Base-by-base conservation (phyloP, 2,888 invertebrate genomes). In the Aphelenchoides bicaudatus region DNA sequence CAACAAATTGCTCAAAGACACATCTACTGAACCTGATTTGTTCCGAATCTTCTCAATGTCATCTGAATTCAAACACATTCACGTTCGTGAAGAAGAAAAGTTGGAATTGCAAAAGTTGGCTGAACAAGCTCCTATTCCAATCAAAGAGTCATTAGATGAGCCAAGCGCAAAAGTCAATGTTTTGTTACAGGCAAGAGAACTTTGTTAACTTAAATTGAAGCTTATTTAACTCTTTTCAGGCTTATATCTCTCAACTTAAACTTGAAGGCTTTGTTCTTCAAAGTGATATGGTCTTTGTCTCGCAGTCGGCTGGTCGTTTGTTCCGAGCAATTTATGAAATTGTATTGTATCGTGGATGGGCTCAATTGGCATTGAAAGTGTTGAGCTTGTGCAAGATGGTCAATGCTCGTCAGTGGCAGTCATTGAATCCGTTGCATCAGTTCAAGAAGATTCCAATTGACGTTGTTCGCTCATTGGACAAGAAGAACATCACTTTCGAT, bases 221-320 rank as follows among this genome's bases (percentile, higher is more conserved):
- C 66, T 43, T 63, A 79, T 79, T 93, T 28, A 94, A 94, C 39
- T 23, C 6, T 27, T 57, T 68, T 52, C 94, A 98, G 81, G 93
- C 96, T 0, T 98, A 94, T 82, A 96, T 99, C 65, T 98, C 96
- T 0, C 94, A 96, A 80, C 82, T 99, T 69, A 96, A 94, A 81
- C 83, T 99, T 56, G 98, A 99, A 78, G 96, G 98, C 0, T 96
- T 99, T 80, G 94, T 96, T 0, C 83, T 98, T 1, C 94, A 96
- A 90, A 90, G 93, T 0, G 98, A 98, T 80, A 98, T 98, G 96
- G 92, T 96, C 2, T 99, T 91, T 79, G 90, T 98, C 0, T 94
- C 96, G 0, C 98, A 99, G 81, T 93, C 92, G 0, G 98, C 98
- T 0, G 88, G 90, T 1, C 85, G 98, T 48, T 84, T 98, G 46